phyloP scores from a whole-genome alignment of 2,113 vertebrate genomes.

The Centropus unirufus region DNA sequence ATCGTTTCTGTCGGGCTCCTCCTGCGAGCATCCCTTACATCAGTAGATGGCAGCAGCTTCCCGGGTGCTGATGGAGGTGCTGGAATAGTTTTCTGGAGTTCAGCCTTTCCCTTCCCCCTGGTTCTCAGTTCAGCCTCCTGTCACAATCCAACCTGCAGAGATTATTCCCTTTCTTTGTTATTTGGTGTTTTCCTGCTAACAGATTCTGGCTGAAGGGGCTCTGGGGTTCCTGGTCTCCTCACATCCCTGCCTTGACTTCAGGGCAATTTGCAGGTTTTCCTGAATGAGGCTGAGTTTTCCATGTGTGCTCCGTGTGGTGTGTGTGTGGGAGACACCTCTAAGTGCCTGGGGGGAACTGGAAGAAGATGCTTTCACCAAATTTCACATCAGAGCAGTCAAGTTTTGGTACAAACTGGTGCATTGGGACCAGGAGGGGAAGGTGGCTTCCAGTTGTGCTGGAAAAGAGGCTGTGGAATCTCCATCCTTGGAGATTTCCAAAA shows the following conservation, averaged over 20 bases:
- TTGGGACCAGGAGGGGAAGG: neutral
- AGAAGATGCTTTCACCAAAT: neutral
- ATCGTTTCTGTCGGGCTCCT: neutral
- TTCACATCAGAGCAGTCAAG: neutral
- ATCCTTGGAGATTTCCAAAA: neutral
- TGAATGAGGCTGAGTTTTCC: accelerated
- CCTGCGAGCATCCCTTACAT: neutral
- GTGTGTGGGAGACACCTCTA: accelerated
- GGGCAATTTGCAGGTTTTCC: neutral
- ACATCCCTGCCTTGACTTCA: neutral
- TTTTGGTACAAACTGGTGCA: neutral
- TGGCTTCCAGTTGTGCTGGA: neutral
- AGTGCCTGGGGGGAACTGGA: accelerated
- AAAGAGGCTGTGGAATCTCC: neutral
- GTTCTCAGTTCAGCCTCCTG: neutral
- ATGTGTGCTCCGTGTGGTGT: accelerated
- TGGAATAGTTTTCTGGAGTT: accelerated
- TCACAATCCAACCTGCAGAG: neutral
- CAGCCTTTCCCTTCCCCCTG: neutral
- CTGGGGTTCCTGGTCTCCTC: neutral
- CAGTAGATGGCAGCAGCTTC: constrained; percentile 66
- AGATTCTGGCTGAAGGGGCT: neutral
- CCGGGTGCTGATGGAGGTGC: neutral
- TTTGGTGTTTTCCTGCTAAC: neutral
- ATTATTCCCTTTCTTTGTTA: neutral